Evolutionary conservation across 2,113 vertebrate genomes (phyloP), one percentile per base, ranked within the genome.

Genomic region (Theropithecus gelada): DNA sequence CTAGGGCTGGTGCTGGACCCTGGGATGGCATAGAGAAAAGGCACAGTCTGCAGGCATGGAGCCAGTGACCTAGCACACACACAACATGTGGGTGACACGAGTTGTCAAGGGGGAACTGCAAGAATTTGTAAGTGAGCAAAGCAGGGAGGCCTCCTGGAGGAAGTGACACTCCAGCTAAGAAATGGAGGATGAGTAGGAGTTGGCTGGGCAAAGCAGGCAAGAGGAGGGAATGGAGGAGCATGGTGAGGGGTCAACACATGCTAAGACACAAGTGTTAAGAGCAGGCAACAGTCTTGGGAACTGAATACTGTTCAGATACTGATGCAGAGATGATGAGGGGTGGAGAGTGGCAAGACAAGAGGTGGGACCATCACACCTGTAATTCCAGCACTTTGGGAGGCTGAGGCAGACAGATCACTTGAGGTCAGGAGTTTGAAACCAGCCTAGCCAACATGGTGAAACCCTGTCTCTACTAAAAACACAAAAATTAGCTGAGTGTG

Each of bases 31-130:
- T 22, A 4, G 40, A 59, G 18, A 48, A 32, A 38, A 55, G 12
- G 14, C 55, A 9, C 9, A 43, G 79, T 30, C 5, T 3, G 14
- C 1, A 9, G 43, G 45, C 50, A 2, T 2, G 17, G 40, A 16
- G 32, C 82, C 2, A 4, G 32, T 22, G 27, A 70, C 59, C 68
- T 32, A n/a, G 76, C 32, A 75, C 97, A 70, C 94, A 94, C 92
- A 89, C 27, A 48, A 95, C 97, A 95, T 2, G 16, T 92, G 95
- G 64, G 57, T 66, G 52, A 88, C 73, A 93, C 95, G 81, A 96
- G 95, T 88, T 92, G 93, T 88, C 96, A 76, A 83, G 81, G 96
- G 96, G 97, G 92, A 96, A 94, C 82, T 97, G 93, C 72, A 90
- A 93, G 95, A 92, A 76, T 80, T 89, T 88, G 52, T 94, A 96